Percentiles rank a stretch among this genome's conserved stretches.
Evolutionary conservation across 2,113 vertebrate genomes (phyloP).

Genomic region (Ochotona curzoniae): DNA sequence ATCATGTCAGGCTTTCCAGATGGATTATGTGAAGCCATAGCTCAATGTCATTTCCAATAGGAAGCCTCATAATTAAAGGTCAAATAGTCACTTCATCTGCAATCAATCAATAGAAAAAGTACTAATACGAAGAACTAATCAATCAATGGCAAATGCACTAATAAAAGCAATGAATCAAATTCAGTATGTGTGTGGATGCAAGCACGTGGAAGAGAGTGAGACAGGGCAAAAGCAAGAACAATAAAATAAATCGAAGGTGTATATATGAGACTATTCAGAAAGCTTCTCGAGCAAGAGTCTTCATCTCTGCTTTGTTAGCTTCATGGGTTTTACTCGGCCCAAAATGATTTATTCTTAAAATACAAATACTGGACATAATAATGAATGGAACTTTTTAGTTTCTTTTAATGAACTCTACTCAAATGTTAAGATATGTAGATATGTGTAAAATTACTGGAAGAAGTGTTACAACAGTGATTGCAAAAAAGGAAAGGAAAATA

Average conservation of each 20-base stretch:
- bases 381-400: background rate
- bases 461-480: background rate
- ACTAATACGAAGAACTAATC: slow-evolving; percentile 91
- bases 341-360: background rate
- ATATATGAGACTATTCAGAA: slow-evolving; percentile 59
- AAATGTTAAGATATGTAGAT: background rate
- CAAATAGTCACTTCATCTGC: slow-evolving; percentile 98
- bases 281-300: slow-evolving; percentile 47
- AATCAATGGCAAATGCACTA: slow-evolving; percentile 95
- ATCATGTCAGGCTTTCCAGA: slow-evolving; percentile 93
- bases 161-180: slow-evolving; percentile 99
- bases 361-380: background rate
- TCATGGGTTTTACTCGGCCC: background rate
- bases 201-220: slow-evolving; percentile 70
- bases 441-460: background rate
- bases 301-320: slow-evolving; percentile 59
- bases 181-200: slow-evolving; percentile 86
- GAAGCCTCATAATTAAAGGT: slow-evolving; percentile 98
- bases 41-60: slow-evolving; percentile 93
- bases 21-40: slow-evolving; percentile 92
- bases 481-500: background rate
- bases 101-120: slow-evolving; percentile 98
- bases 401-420: background rate
- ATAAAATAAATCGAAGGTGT: slow-evolving; percentile 78
- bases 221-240: slow-evolving; percentile 59